phyloP scores from a whole-genome alignment of 2,797 vertebrate genomes.

The Enteromius trimaculatus region DNA sequence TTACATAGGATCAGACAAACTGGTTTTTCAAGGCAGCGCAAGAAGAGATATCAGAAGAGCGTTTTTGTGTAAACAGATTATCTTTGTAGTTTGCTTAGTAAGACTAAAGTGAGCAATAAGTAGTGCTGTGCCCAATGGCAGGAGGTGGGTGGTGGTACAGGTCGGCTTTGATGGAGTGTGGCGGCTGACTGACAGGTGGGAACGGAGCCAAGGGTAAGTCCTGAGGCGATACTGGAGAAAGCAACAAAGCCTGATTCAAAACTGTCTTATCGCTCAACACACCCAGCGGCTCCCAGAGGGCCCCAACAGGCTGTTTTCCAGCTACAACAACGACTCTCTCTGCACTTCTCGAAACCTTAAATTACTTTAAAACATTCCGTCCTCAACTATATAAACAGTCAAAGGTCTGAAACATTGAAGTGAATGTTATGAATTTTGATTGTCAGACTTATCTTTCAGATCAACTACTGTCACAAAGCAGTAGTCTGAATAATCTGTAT shows the following conservation, averaged over 20 bases:
- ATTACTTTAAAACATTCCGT: background rate
- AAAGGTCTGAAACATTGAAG: background rate
- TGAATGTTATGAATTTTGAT: background rate
- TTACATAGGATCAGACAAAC: background rate
- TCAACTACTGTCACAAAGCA: background rate
- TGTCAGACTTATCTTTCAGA: background rate
- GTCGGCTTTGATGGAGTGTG: slow-evolving; percentile 34
- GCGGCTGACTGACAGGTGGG: slow-evolving; percentile 45
- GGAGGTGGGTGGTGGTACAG: slow-evolving; percentile 4
- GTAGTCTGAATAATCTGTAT: background rate
- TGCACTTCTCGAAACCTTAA: background rate
- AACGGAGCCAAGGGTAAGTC: slow-evolving; percentile 34
- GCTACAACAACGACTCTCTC: slow-evolving; percentile 26
- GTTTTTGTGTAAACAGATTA: slow-evolving; percentile 29
- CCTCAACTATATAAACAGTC: background rate
- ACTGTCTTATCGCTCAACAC: slow-evolving; percentile 48
- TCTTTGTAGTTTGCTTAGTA: slow-evolving; percentile 14
- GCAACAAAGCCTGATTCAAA: slow-evolving; percentile 41
- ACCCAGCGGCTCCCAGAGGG: background rate
- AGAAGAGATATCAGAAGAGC: background rate
- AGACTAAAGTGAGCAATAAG: background rate
- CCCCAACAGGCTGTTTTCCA: slow-evolving; percentile 29
- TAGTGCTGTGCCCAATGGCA: background rate
- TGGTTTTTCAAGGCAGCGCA: background rate
- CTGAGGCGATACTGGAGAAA: slow-evolving; percentile 18